These are phyloP conservation scores for Zele albiditarsus DNA, from an alignment of 2,888 invertebrate genomes.

Conservation along the genomic window DNA sequence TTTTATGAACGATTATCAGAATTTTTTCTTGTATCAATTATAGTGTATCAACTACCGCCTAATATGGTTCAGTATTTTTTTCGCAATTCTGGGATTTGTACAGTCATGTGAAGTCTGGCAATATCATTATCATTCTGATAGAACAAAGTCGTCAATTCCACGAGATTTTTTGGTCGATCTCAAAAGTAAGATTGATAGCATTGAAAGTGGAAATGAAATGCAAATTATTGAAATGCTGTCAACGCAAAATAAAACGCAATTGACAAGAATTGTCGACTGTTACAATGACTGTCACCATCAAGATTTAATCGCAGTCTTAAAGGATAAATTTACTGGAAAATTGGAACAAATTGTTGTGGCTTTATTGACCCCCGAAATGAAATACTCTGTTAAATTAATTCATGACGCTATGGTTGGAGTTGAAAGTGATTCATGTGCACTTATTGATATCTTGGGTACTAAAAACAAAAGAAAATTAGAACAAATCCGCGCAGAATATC, in stretches of 20 bases:
- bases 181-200: not conserved
- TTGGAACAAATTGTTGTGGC: not conserved
- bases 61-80: not conserved
- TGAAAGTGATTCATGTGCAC: not conserved
- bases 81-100: not conserved
- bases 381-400: not conserved
- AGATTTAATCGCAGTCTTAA: not conserved
- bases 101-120: not conserved
- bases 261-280: not conserved
- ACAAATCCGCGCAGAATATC: not conserved
- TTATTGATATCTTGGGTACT: not conserved
- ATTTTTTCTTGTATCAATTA: not conserved
- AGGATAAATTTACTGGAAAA: not conserved
- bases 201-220: not conserved
- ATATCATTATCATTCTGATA: too few species aligned
- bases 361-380: not conserved
- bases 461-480: not conserved
- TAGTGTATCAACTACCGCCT: not conserved
- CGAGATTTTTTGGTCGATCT: not conserved
- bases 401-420: not conserved
- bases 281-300: not conserved
- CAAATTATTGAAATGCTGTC: not conserved
- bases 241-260: not conserved
- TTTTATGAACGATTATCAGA: not conserved
- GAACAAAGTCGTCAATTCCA: not conserved